A percentile compares a stretch with the other conserved stretches of the same genome.
phyloP scores from a whole-genome alignment of 2,888 invertebrate species.

The Tetanocera ferruginea region DNA sequence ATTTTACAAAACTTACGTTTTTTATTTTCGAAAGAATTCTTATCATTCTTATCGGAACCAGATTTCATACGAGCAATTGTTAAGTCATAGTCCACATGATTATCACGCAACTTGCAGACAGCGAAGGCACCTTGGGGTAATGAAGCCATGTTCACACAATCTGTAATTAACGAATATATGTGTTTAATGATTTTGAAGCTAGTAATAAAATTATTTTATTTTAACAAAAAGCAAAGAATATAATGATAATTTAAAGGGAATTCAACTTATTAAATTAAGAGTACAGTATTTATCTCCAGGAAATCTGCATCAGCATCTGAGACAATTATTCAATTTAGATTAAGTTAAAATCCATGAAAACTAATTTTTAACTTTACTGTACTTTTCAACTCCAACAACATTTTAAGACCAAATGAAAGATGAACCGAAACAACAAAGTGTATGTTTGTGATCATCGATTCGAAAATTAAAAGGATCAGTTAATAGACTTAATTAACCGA shows the following conservation, averaged over 20 bases:
- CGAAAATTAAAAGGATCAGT: no score
- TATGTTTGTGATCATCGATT: no score
- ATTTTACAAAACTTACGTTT: conserved; percentile 58
- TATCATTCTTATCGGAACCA: conserved; percentile 60
- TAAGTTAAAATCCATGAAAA: no score
- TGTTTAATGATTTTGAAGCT: not conserved
- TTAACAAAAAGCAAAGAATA: not conserved
- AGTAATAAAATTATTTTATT: not conserved
- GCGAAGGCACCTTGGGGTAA: conserved; percentile 84
- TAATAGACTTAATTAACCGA: no score
- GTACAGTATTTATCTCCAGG: not conserved
- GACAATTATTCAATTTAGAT: no score
- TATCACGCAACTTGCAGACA: conserved; percentile 76
- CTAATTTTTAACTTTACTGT: no score
- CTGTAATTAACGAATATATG: conserved; percentile 26
- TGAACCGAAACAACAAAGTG: no score
- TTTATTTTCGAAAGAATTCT: conserved; percentile 58
- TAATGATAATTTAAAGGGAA: not conserved
- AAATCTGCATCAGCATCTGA: not conserved
- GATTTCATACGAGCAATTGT: conserved; percentile 72
- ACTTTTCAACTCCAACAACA: no score
- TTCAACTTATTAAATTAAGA: not conserved
- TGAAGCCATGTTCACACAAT: conserved; percentile 75
- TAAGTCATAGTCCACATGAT: conserved; percentile 68
- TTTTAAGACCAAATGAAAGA: no score